Conservation (phyloP, 2,113 vertebrate species). For the Haemorhous mexicanus region DNA sequence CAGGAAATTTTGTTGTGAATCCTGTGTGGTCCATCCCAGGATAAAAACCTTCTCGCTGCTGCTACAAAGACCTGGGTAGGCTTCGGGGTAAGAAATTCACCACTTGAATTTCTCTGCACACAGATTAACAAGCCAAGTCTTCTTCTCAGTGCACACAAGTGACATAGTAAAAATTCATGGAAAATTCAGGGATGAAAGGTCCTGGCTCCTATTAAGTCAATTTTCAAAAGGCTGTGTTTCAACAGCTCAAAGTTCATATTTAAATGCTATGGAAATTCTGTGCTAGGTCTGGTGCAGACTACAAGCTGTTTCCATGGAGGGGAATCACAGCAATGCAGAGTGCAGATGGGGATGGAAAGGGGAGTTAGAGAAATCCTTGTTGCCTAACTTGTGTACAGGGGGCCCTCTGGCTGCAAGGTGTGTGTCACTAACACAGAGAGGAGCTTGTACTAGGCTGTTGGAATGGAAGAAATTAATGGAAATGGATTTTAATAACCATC, state of each 20-base stretch:
- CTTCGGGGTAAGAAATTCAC: neutral
- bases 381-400: neutral
- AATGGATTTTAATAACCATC: neutral
- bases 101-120: neutral
- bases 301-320: neutral
- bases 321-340: neutral
- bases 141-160: neutral
- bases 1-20: neutral
- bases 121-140: neutral
- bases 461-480: neutral
- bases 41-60: neutral
- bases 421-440: neutral
- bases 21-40: neutral
- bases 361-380: neutral
- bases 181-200: neutral
- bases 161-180: neutral
- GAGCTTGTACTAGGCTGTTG: neutral
- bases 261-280: neutral
- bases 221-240: neutral
- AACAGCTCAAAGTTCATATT: neutral
- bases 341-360: neutral
- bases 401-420: constrained; percentile 41
- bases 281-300: neutral
- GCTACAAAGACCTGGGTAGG: neutral
- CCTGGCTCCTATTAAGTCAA: neutral